Conservation (phyloP, 2,888 invertebrate species). For the Scaptomyza caliginosa region DNA sequence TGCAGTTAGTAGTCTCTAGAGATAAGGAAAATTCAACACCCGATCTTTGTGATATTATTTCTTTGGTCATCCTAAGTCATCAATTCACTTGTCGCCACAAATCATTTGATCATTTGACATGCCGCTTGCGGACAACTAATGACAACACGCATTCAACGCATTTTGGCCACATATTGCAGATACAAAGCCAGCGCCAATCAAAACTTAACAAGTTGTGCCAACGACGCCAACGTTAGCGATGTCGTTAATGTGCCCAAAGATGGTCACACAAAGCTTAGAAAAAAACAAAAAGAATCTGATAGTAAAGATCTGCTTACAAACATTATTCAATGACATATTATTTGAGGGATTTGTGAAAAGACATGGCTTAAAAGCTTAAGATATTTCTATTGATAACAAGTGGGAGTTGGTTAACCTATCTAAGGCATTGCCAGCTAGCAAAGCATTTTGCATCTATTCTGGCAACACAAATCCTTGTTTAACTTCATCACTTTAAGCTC, state of each 20-base stretch:
- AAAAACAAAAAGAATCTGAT: constrained; percentile 27
- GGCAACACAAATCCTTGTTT: neutral
- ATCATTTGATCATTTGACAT: constrained; percentile 76
- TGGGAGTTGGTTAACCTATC: neutral
- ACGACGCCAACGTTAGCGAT: constrained; percentile 26
- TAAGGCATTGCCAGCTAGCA: neutral
- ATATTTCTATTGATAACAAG: neutral
- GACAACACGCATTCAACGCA: constrained; percentile 63
- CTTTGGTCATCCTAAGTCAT: constrained; percentile 17
- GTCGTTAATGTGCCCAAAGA: constrained; percentile 57
- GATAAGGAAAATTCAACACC: constrained; percentile 17
- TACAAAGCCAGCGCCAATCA: constrained; percentile 45
- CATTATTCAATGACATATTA: neutral
- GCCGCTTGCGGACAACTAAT: constrained; percentile 72
- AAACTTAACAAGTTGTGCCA: constrained; percentile 39
- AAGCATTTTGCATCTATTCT: neutral
- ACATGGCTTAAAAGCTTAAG: neutral
- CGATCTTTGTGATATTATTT: neutral
- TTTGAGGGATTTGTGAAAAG: no score
- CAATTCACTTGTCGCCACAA: constrained; percentile 65
- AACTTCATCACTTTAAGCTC: neutral
- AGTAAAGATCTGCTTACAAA: constrained; percentile 5
- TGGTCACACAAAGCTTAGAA: constrained; percentile 56
- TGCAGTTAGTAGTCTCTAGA: constrained; percentile 48
- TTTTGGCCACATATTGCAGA: constrained; percentile 67